These are phyloP conservation scores for Diabrotica undecimpunctata DNA, from an alignment of 1,140 invertebrate genomes.

Conservation along the genomic window DNA sequence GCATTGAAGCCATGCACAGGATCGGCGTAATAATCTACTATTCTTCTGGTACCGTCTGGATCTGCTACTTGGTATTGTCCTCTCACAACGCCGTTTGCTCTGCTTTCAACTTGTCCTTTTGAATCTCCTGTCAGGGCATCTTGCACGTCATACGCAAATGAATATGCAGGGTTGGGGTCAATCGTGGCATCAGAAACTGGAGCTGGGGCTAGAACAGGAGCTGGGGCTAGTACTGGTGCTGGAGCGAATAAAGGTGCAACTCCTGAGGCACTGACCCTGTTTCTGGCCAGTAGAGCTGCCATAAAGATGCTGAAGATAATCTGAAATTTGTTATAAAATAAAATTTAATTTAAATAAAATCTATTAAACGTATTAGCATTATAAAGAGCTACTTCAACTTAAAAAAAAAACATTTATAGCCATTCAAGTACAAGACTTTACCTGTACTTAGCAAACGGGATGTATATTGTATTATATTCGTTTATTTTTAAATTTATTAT, in stretches of 20 bases:
- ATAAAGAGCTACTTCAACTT: too few relatives aligned
- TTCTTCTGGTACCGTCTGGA: conserved; percentile 55
- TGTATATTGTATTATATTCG: too few relatives aligned
- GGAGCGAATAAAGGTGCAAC: not conserved
- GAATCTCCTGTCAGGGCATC: conserved; percentile 56
- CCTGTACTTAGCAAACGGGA: too few relatives aligned
- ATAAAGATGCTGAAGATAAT: too few relatives aligned
- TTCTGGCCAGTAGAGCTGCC: too few relatives aligned
- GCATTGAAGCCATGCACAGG: conserved; percentile 54
- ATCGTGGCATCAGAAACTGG: conserved; percentile 49
- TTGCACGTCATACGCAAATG: conserved; percentile 53
- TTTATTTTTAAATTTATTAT: too few relatives aligned
- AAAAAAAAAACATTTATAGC: too few relatives aligned
- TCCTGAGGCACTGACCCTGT: too few relatives aligned
- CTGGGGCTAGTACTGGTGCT: conserved; percentile 23
- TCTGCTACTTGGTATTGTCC: conserved; percentile 60
- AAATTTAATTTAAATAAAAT: too few relatives aligned
- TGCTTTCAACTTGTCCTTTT: conserved; percentile 53
- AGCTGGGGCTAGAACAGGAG: conserved; percentile 44
- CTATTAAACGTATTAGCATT: too few relatives aligned
- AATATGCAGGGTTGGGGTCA: conserved; percentile 51
- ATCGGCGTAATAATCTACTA: conserved; percentile 65
- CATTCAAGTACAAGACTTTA: too few relatives aligned
- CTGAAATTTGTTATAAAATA: too few relatives aligned
- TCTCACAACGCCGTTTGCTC: conserved; percentile 23